Evolutionary conservation across 2,113 vertebrate species (phyloP).

Genomic region (Garra rufa): DNA sequence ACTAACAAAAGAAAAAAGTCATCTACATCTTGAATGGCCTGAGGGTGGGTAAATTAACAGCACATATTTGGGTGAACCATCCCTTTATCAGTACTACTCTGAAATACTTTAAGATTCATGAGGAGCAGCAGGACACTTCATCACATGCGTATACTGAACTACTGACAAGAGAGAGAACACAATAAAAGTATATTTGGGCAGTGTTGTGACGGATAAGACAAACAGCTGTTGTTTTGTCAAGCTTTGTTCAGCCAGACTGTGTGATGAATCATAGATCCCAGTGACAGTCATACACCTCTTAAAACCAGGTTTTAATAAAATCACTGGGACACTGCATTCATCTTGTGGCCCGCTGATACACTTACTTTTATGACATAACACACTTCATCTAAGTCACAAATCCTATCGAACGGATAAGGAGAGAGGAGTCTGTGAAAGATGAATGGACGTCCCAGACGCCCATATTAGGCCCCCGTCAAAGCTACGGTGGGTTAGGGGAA

Average conservation of each 20-base stretch:
- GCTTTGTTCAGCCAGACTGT: constrained; percentile 13
- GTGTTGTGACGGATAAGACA: constrained; percentile 12
- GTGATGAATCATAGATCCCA: constrained; percentile 8
- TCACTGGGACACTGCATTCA: constrained; percentile 35
- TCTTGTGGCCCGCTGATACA: constrained; percentile 41
- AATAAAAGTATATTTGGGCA: not conserved
- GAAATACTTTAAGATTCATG: not conserved
- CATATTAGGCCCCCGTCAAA: not conserved
- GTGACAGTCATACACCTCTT: constrained; percentile 23
- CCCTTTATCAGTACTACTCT: not conserved
- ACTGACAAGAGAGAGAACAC: not conserved
- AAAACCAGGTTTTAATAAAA: constrained; percentile 43
- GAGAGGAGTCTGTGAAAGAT: constrained; percentile 24
- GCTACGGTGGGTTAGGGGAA: constrained; percentile 19
- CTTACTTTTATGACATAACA: constrained; percentile 41
- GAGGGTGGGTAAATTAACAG: not conserved
- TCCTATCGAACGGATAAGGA: constrained; percentile 23
- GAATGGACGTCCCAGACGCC: constrained; percentile 22
- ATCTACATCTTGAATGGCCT: not conserved
- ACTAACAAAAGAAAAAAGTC: not conserved
- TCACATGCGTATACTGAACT: not conserved
- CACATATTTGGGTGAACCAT: not conserved
- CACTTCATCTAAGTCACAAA: constrained; percentile 47
- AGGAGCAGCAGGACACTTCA: not conserved
- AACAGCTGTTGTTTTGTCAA: constrained; percentile 22